phyloP scores from a whole-genome alignment of 2,888 invertebrate genomes.

The Piscicola geometra region DNA sequence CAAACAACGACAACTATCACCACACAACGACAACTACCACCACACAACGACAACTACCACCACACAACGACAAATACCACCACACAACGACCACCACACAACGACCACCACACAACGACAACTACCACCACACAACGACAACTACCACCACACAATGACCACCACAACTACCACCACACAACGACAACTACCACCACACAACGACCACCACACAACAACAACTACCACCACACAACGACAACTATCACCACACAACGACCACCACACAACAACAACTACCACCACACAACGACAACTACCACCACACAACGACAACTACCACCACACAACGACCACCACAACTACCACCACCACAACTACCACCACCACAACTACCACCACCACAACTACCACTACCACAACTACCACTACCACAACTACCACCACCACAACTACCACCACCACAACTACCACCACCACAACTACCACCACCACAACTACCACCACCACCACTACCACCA shows the following conservation, averaged over 20 bases:
- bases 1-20: neutral
- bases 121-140: neutral
- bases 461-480: too few relatives aligned
- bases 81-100: too few relatives aligned
- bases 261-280: too few relatives aligned
- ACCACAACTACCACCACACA: too few relatives aligned
- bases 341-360: neutral
- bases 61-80: neutral
- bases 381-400: too few relatives aligned
- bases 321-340: too few relatives aligned
- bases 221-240: neutral
- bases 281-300: neutral
- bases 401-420: too few relatives aligned
- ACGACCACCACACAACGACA: too few relatives aligned
- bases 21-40: neutral
- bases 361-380: neutral
- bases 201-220: too few relatives aligned
- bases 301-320: too few relatives aligned
- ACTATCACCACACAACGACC: too few relatives aligned
- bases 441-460: neutral
- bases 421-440: neutral
- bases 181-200: neutral
- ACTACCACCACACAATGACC: neutral
- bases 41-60: too few relatives aligned
- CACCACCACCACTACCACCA: neutral